Base-by-base conservation (phyloP, 2,888 invertebrate species). In the Clitarchus hookeri region DNA sequence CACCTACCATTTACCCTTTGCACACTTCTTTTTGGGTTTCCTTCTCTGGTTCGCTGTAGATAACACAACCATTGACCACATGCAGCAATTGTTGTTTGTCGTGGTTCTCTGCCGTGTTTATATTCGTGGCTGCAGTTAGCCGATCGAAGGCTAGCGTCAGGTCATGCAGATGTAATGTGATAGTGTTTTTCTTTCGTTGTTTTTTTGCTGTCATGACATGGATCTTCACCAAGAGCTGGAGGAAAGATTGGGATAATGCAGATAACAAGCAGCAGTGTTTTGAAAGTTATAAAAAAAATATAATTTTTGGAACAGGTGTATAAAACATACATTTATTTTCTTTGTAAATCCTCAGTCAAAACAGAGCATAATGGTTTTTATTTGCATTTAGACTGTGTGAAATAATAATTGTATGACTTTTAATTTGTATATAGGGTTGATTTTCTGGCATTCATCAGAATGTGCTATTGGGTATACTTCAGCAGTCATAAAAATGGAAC, bases 41-140 rank as follows among this genome's bases (percentile, higher is more conserved):
- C 65, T 65, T n/a, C 11, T 65, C 65, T 65, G 65, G 65, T 65
- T 65, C 65, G 65, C 65, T 82, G 36, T 36, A 82, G 82, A 82
- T 82, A 82, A 82, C 82, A 27, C 23, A 44, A 16, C 44, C 82
- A 65, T 65, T 65, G 65, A 65, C 65, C 65, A 65, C 65, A 65
- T 8, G 65, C n/a, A n/a, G 65, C 65, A 48, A 48, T 48, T 48
- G 48, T 48, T 48, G 48, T 48, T 48, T 48, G 65, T n/a, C n/a
- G 0, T 65, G 65, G 65, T 19, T 23, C 65, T 65, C 65, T 65
- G 65, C 19, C 16, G 3, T 82, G 44, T 27, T 82, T 82, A 27
- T 36, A 27, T 8, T 11, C 82, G 1, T 13, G 19, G 1, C 16
- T 82, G 26, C 36, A 44, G 44, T 82, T 36, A 12, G 27, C 82